Conservation (phyloP, 2,888 invertebrate genomes). For the Thyatira batis region DNA sequence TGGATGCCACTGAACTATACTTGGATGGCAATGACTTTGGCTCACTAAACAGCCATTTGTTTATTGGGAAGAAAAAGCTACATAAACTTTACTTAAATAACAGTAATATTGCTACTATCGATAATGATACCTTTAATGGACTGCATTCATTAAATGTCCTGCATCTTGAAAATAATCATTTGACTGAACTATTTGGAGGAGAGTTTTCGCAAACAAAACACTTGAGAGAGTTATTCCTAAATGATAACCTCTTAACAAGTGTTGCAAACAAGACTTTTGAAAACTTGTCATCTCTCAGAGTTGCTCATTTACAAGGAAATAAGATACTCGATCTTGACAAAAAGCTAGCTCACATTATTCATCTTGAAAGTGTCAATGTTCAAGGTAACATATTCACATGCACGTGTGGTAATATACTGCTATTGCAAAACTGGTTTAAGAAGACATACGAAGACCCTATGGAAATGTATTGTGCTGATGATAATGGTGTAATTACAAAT, state of each 20-base stretch:
- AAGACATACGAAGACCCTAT: slow-evolving; percentile 84
- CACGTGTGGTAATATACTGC: slow-evolving; percentile 86
- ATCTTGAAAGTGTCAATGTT: slow-evolving; percentile 85
- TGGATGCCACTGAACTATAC: slow-evolving; percentile 94
- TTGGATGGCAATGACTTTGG: slow-evolving; percentile 91
- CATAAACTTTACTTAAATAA: slow-evolving; percentile 89
- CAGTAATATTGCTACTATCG: slow-evolving; percentile 87
- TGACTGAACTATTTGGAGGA: slow-evolving; percentile 87
- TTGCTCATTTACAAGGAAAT: slow-evolving; percentile 88
- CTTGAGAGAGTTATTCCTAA: slow-evolving; percentile 89
- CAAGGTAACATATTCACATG: slow-evolving; percentile 91
- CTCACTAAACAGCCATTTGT: slow-evolving; percentile 89
- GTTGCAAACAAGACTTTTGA: slow-evolving; percentile 89
- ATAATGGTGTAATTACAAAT: slow-evolving; percentile 68
- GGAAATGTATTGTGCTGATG: slow-evolving; percentile 85
- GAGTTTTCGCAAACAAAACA: slow-evolving; percentile 90
- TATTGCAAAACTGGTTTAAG: slow-evolving; percentile 86
- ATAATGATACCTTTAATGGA: slow-evolving; percentile 91
- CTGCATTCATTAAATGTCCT: slow-evolving; percentile 87
- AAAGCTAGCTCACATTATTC: slow-evolving; percentile 82
- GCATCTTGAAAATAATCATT: slow-evolving; percentile 89
- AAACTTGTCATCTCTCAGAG: slow-evolving; percentile 86
- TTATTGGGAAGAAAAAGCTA: slow-evolving; percentile 92
- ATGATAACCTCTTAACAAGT: slow-evolving; percentile 88
- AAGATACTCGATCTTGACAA: slow-evolving; percentile 87